These are phyloP conservation scores for Reticulitermes speratus DNA, from an alignment of 1,140 invertebrate genomes.

Conservation along the genomic window DNA sequence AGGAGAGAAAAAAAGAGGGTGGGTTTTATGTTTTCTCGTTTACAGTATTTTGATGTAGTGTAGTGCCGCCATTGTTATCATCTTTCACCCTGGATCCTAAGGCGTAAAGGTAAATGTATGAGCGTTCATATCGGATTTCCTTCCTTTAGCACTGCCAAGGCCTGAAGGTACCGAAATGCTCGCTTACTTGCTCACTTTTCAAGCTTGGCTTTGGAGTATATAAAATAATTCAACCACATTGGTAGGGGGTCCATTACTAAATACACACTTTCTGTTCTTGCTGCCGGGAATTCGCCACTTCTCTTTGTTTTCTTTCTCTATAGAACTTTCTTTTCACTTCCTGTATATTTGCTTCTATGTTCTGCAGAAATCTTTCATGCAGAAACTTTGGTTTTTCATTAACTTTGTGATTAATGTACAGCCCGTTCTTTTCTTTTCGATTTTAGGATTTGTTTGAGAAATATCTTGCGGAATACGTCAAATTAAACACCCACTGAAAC, in stretches of 20 bases:
- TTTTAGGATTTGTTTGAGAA: too few relatives aligned
- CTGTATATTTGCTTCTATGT: neutral
- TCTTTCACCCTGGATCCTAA: neutral
- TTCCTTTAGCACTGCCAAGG: neutral
- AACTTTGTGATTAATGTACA: too few relatives aligned
- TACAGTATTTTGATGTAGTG: conserved; percentile 13
- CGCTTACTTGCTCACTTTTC: neutral
- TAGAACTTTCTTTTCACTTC: conserved; percentile 16
- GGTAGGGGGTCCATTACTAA: conserved; percentile 12
- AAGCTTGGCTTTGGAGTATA: neutral
- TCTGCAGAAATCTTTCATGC: neutral
- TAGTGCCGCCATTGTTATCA: neutral
- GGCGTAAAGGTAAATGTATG: conserved; percentile 1
- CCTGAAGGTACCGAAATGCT: neutral
- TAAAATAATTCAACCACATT: conserved; percentile 24
- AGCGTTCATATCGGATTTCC: conserved; percentile 25
- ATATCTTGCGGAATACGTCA: too few relatives aligned
- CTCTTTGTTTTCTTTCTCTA: conserved; percentile 20
- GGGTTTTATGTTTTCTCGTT: conserved; percentile 12
- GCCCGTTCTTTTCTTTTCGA: too few relatives aligned
- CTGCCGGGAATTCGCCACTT: conserved; percentile 27
- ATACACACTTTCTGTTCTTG: conserved; percentile 19
- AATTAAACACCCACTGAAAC: too few relatives aligned
- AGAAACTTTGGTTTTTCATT: neutral
- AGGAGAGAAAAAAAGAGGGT: neutral